Percentiles rank a stretch among this genome's conserved stretches.
These are phyloP conservation scores for Parnassius glacialis DNA, from an alignment of 2,888 invertebrate genomes.

Conservation along the genomic window DNA sequence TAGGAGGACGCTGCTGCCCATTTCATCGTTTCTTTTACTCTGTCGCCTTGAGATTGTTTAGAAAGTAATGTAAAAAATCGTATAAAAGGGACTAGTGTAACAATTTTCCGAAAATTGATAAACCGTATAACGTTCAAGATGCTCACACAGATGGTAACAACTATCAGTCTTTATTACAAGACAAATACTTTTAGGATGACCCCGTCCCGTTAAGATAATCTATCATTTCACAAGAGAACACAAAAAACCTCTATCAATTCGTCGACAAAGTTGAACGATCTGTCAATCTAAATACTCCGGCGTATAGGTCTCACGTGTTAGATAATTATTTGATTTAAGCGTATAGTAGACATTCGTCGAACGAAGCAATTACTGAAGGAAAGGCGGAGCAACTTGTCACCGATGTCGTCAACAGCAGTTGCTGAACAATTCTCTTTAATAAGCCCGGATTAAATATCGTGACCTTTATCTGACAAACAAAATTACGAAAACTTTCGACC, in stretches of 20 bases:
- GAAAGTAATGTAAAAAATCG: too few species aligned
- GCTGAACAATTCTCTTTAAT: slow-evolving; percentile 16
- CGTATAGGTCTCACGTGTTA: not conserved
- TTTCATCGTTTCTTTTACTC: slow-evolving; percentile 1
- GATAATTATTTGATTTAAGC: slow-evolving; percentile 5
- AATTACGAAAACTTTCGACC: not conserved
- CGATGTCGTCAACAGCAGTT: slow-evolving; percentile 2
- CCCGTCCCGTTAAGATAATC: slow-evolving; percentile 55
- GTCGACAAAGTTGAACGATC: slow-evolving; percentile 39
- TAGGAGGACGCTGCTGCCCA: too few species aligned
- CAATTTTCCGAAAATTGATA: not conserved
- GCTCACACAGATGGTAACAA: slow-evolving; percentile 16
- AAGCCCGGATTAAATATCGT: slow-evolving; percentile 5
- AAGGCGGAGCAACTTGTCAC: slow-evolving; percentile 1
- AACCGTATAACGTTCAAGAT: not conserved
- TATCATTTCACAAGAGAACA: slow-evolving; percentile 58
- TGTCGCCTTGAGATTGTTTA: too few species aligned
- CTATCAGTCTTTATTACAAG: slow-evolving; percentile 44
- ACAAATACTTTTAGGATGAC: slow-evolving; percentile 54
- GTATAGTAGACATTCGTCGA: slow-evolving; percentile 4
- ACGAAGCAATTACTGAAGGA: slow-evolving; percentile 11
- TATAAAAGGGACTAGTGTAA: too few species aligned
- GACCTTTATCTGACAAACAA: not conserved
- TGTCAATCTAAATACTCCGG: slow-evolving; percentile 32
- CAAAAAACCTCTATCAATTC: slow-evolving; percentile 63